A percentile compares a stretch with the other conserved stretches of the same genome.
phyloP scores from a whole-genome alignment of 1,140 invertebrate species.

The Drosophila sucinea region DNA sequence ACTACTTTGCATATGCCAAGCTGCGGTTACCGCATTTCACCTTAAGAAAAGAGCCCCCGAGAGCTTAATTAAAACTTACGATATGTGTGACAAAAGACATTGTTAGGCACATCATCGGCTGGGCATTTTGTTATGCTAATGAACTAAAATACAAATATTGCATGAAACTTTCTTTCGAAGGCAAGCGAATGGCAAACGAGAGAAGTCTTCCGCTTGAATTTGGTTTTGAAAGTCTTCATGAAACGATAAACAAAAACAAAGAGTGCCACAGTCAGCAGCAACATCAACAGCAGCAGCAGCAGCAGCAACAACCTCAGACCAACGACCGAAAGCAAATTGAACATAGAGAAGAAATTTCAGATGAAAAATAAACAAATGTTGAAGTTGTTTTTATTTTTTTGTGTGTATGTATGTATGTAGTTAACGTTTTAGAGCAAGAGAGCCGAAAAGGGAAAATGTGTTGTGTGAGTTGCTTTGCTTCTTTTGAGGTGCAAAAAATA shows the following conservation, averaged over 20 bases:
- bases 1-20: background rate
- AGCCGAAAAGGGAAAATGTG: conserved; percentile 65
- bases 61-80: conserved; percentile 45
- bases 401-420: conserved; percentile 15
- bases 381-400: conserved; percentile 18
- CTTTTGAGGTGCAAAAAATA: conserved; percentile 66
- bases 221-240: conserved; percentile 55
- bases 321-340: conserved; percentile 45
- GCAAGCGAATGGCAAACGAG: conserved; percentile 30
- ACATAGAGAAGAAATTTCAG: conserved; percentile 57
- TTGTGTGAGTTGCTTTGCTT: conserved; percentile 22
- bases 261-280: conserved; percentile 44
- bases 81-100: conserved; percentile 41
- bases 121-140: conserved; percentile 61
- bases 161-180: conserved; percentile 57
- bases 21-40: background rate
- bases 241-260: conserved; percentile 74
- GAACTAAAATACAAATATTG: conserved; percentile 24
- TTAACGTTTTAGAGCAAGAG: conserved; percentile 29
- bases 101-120: conserved; percentile 22
- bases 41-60: background rate
- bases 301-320: conserved; percentile 32
- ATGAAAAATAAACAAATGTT: conserved; percentile 66
- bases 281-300: conserved; percentile 14
- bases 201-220: conserved; percentile 24